phyloP scores from a whole-genome alignment of 1,140 invertebrate genomes.

The Ladona fulva region DNA sequence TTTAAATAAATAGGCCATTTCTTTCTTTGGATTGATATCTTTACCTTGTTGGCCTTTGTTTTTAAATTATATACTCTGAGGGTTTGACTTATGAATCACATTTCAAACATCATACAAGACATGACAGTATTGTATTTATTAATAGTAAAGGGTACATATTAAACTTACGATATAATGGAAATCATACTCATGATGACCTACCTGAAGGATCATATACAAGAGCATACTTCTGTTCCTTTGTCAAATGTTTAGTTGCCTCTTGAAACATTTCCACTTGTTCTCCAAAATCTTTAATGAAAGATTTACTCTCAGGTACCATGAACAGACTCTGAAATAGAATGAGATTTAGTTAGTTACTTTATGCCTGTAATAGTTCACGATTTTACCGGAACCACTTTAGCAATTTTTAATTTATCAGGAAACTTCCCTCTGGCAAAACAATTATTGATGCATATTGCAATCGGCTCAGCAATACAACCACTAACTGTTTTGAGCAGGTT shows the following conservation, averaged over 20 bases:
- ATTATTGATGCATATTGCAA: too few species aligned
- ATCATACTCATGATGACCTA: not conserved
- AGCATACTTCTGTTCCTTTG: constrained; percentile 42
- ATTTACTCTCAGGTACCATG: constrained; percentile 37
- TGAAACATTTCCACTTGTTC: constrained; percentile 47
- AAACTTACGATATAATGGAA: too few species aligned
- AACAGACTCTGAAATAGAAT: constrained; percentile 37
- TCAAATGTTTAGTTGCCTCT: constrained; percentile 45
- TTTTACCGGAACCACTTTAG: too few species aligned
- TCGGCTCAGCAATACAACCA: too few species aligned
- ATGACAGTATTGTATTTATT: not conserved
- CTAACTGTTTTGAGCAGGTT: too few species aligned
- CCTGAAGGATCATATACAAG: constrained; percentile 37
- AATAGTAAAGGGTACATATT: too few species aligned
- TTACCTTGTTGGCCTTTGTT: not conserved
- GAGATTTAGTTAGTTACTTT: too few species aligned
- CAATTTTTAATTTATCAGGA: too few species aligned
- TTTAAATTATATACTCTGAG: not conserved
- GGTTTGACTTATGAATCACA: not conserved
- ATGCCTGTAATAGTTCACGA: too few species aligned
- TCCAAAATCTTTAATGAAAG: constrained; percentile 50
- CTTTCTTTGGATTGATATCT: not conserved
- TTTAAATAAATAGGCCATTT: not conserved
- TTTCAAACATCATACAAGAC: not conserved
- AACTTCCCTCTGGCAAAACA: too few species aligned